Evolutionary conservation across 2,888 invertebrate genomes (phyloP), one percentile per base, ranked within the genome.

Genomic region (Dioctria linearis): DNA sequence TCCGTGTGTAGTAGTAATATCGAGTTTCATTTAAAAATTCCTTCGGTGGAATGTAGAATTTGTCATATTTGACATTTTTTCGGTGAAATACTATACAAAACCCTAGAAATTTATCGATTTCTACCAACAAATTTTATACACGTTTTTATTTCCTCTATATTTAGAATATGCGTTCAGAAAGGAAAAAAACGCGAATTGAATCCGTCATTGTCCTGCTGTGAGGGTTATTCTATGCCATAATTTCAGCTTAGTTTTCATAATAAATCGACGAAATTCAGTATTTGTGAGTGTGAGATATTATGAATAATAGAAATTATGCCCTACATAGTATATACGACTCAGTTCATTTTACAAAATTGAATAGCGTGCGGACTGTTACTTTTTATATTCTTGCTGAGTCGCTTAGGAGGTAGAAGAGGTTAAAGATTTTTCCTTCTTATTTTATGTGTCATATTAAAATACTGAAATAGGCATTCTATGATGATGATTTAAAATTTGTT

Each of bases 121-220:
- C 67, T 9, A 5, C 46, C 67, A 43, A 43, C 5, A 67, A 39
- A 37, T 37, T 8, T 63, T 25, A 25, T 5, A 46, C 46, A 11
- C 13, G 42, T 13, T 25, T 46, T 67, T 49, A 46, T 43, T 5
- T 43, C 67, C 42, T 67, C 25, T 25, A 25, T 42, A 67, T 43
- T 49, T 9, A 67, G 46, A 9, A 5, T 57, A 57, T 57, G 25
- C 57, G 57, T 13, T 51, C 25, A 13, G 25, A 25, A 8, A 25
- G 59, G 59, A n/a, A 25, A n/a, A 13, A 59, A 75, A 25, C 42
- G 75, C 13, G n/a, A 59, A 59, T 75, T 57, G 46, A 75, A 75
- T 75, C 59, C 59, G 43, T 75, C 75, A 75, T 6, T 75, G 75
- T 75, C 75, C 61, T 13, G 42, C 42, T 75, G 42, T 59, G 75